Percentiles rank a stretch among this genome's conserved stretches.
Conservation (phyloP, 2,113 vertebrate genomes). For the Nerophis lumbriciformis region DNA sequence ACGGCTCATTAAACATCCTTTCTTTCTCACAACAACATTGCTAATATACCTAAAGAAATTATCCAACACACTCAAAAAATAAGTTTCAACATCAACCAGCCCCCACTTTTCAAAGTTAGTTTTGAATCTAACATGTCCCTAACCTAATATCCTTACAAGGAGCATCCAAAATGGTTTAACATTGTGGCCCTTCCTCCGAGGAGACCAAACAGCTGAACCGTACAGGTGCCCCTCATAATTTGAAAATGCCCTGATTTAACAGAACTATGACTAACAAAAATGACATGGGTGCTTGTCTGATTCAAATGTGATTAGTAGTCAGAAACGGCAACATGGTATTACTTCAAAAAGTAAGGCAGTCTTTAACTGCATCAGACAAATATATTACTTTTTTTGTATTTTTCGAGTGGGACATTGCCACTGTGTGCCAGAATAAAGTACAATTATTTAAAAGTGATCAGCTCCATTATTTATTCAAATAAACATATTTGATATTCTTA, state of each 20-base stretch:
- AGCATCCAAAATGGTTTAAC: neutral
- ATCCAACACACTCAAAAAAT: conserved; percentile 17
- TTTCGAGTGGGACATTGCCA: too few relatives aligned
- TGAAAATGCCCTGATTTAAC: neutral
- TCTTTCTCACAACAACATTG: conserved; percentile 26
- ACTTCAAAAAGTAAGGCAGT: neutral
- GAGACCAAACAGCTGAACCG: too few relatives aligned
- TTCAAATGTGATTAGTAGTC: conserved; percentile 30
- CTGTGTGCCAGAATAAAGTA: too few relatives aligned
- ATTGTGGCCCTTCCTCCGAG: too few relatives aligned
- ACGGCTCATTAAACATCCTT: conserved; percentile 30
- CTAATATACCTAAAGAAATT: conserved; percentile 42
- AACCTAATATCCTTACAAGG: conserved; percentile 19
- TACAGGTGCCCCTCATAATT: too few relatives aligned
- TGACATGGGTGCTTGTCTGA: conserved; percentile 29
- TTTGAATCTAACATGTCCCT: conserved; percentile 19
- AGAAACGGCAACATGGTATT: conserved; percentile 9
- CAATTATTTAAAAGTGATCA: too few relatives aligned
- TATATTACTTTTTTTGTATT: neutral
- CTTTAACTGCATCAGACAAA: neutral
- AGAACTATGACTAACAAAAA: conserved; percentile 23
- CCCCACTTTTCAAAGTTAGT: conserved; percentile 4
- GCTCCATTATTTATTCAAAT: too few relatives aligned
- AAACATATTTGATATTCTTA: too few relatives aligned
- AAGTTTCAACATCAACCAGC: conserved; percentile 1